Evolutionary conservation across 2,797 vertebrate genomes (phyloP).

Genomic region (Mus spretus): DNA sequence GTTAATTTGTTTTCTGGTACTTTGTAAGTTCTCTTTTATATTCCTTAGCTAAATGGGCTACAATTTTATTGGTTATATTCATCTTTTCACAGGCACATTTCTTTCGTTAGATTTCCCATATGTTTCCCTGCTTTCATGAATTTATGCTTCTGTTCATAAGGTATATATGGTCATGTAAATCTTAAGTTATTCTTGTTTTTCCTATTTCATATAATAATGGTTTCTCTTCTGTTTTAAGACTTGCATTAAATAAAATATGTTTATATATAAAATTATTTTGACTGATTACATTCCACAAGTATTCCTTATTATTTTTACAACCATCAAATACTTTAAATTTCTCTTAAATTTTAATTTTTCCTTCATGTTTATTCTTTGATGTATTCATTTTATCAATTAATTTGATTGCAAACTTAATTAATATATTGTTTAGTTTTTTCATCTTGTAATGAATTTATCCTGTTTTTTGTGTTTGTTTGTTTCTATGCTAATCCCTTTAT

Average conservation of each 20-base stretch:
- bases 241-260: not conserved
- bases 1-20: not conserved
- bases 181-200: not conserved
- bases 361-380: not conserved
- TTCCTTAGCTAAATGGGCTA: not conserved
- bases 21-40: not conserved
- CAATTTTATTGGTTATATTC: not conserved
- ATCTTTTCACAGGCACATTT: not conserved
- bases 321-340: not conserved
- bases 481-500: not conserved
- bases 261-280: not conserved
- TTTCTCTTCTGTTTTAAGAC: not conserved
- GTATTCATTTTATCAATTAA: not conserved
- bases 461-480: not conserved
- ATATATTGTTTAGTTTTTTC: not conserved
- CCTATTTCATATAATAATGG: not conserved
- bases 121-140: not conserved
- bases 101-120: not conserved
- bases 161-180: not conserved
- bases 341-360: not conserved
- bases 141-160: not conserved
- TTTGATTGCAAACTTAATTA: not conserved
- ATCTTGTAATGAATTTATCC: not conserved
- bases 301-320: not conserved
- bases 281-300: not conserved